These are phyloP conservation scores for Tragelaphus scriptus DNA, from an alignment of 2,113 vertebrate species.

Conservation along the genomic window DNA sequence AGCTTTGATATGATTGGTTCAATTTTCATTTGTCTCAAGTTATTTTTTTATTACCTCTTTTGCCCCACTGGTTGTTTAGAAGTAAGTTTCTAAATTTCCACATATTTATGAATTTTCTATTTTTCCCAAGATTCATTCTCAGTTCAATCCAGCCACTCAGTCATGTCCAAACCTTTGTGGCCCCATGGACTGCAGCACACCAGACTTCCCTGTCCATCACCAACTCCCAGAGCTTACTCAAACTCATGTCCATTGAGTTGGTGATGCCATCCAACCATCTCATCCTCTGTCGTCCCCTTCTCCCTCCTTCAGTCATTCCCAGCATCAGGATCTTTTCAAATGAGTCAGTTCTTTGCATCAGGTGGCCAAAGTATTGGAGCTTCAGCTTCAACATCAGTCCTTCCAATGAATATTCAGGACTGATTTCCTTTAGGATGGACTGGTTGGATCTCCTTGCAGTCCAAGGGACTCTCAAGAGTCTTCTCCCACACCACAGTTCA, in stretches of 20 bases:
- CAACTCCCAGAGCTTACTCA: not conserved
- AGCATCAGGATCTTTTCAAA: not conserved
- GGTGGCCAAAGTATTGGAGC: not conserved
- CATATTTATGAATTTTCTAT: not conserved
- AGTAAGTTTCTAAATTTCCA: not conserved
- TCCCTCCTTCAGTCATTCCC: not conserved
- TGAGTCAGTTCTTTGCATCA: not conserved
- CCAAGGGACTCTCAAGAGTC: not conserved
- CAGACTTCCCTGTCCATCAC: not conserved
- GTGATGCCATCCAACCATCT: not conserved
- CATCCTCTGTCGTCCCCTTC: not conserved
- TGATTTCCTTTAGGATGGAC: not conserved
- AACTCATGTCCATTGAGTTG: not conserved
- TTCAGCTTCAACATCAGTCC: not conserved
- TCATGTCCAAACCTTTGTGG: fast-evolving
- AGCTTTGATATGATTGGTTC: not conserved
- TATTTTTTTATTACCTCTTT: not conserved
- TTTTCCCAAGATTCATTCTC: not conserved
- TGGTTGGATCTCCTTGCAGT: not conserved
- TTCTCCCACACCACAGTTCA: not conserved
- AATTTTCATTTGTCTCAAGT: not conserved
- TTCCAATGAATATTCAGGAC: not conserved
- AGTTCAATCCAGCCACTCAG: not conserved
- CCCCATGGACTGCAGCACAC: not conserved
- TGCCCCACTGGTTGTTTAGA: not conserved